Evolutionary conservation across 2,888 invertebrate species (phyloP), one percentile per base, ranked within the genome.

Genomic region (Cyrtodaria siliqua): DNA sequence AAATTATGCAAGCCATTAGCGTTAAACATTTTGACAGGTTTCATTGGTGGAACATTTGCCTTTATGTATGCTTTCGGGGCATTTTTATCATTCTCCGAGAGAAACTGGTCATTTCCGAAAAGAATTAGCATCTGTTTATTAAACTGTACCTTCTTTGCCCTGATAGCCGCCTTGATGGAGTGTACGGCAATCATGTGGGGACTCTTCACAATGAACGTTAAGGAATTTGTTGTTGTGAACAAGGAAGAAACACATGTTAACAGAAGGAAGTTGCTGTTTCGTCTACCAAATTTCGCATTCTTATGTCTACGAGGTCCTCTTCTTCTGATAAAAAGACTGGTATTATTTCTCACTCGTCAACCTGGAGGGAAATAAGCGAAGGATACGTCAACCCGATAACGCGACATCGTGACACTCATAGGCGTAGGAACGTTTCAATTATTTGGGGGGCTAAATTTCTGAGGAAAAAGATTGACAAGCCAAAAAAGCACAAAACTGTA

Each of bases 41-140:
- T 76, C 40, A 53, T 79, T 16, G 72, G 79, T 27, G 79, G 79
- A 12, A 68, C 72, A 1, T 71, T 79, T 33, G 52, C 64, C 2
- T 80, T 73, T 56, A 29, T 80, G n/a, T 80, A 69, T 42, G 27
- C 68, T 23, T 80, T 73, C 52, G 80, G 80, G 24, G 63, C 73
- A 4, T 68, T 67, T 14, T 56, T 64, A 16, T 76, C 80, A n/a
- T 70, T 73, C 40, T 47, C 60, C 9, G 27, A 53, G 2, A 49
- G 75, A 9, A 53, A 50, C 6, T 69, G 75, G 72, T 62, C 69
- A 4, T 55, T 56, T 27, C 33, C 49, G 20, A 57, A 62, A 14
- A 59, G 44, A 1, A 50, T 73, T 18, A 40, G 69, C 8, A 50
- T 80, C 6, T 62, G 62, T 38, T 18, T 77, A 6, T 12, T 66